phyloP scores from a whole-genome alignment of 2,797 vertebrate species.

The Sebastes hubbsi region DNA sequence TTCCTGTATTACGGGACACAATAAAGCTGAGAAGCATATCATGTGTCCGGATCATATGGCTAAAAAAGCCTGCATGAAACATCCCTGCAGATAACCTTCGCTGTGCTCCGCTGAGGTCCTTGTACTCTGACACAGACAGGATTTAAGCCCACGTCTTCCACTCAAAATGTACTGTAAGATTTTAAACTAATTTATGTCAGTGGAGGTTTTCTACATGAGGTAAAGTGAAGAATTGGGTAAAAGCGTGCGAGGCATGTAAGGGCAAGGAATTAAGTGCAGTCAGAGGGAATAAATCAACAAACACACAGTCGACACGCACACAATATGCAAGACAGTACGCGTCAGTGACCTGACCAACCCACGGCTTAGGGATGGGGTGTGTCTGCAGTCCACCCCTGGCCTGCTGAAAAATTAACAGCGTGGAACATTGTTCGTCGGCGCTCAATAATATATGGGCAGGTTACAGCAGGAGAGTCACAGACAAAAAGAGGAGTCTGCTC shows the following conservation, averaged over 20 bases:
- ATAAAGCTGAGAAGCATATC: conserved; percentile 50
- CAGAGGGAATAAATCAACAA: conserved; percentile 19
- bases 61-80: conserved; percentile 25
- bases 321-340: neutral
- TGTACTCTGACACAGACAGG: neutral
- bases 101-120: neutral
- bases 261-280: conserved; percentile 6
- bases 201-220: neutral
- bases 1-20: conserved; percentile 64
- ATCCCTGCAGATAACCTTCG: conserved; percentile 31
- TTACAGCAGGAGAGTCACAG: conserved; percentile 39
- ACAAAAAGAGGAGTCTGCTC: conserved; percentile 12
- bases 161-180: neutral
- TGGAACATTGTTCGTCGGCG: conserved; percentile 62
- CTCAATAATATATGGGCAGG: conserved; percentile 70
- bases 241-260: neutral
- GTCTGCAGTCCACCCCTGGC: conserved; percentile 46
- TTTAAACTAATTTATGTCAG: neutral
- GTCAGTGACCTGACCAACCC: conserved; percentile 33
- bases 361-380: conserved; percentile 31
- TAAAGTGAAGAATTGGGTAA: neutral
- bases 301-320: conserved; percentile 2
- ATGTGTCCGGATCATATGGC: conserved; percentile 39
- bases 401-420: conserved; percentile 67
- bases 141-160: neutral